Evolutionary conservation across 2,888 invertebrate genomes (phyloP).

Genomic region (Tinea pellionella): DNA sequence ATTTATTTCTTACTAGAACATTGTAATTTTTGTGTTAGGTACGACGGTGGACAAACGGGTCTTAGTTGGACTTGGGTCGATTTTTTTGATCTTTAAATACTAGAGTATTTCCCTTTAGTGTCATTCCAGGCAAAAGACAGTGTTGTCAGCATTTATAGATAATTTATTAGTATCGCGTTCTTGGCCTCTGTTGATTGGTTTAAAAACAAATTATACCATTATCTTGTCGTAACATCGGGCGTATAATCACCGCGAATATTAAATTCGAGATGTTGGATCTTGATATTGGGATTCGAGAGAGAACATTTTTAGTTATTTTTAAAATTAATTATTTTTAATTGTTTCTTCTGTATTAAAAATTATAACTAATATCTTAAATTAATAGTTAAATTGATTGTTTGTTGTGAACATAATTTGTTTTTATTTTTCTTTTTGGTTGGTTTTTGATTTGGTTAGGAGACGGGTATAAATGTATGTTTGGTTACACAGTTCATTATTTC

Average conservation of each 20-base stretch:
- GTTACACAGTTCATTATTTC: no score
- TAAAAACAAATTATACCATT: background rate
- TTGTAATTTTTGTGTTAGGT: no score
- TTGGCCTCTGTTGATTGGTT: background rate
- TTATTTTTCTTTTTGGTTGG: background rate
- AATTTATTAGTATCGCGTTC: constrained; percentile 26
- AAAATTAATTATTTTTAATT: no score
- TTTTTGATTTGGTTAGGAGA: background rate
- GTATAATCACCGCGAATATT: no score
- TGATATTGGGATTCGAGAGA: no score
- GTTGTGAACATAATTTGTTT: background rate
- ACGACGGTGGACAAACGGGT: no score
- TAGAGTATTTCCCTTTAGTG: constrained; percentile 29
- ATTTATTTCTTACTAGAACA: no score
- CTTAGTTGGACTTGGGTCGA: no score
- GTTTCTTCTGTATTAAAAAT: background rate
- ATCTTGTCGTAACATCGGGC: no score
- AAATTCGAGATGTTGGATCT: no score
- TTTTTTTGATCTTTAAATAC: background rate
- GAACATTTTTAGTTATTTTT: no score
- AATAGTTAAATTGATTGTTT: background rate
- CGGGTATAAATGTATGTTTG: background rate
- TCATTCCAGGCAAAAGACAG: constrained; percentile 69
- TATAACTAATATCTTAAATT: constrained; percentile 1
- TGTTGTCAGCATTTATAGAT: constrained; percentile 67